Evolutionary conservation across 1,140 invertebrate species (phyloP), one percentile per base, ranked within the genome.

Genomic region (Brevipalpus yothersi): DNA sequence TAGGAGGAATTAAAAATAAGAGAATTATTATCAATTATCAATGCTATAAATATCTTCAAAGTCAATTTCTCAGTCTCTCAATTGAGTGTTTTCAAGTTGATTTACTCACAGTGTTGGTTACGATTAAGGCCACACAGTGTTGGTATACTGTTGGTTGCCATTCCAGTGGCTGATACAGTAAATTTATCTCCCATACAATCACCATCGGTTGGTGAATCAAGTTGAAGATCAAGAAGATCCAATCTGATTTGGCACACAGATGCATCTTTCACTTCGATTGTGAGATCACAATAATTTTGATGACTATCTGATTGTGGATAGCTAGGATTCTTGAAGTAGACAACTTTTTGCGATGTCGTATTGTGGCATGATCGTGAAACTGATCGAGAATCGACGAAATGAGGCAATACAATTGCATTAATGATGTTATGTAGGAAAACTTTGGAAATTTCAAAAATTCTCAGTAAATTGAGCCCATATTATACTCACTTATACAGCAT

Each of bases 111-210:
- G 67, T 86, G 84, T 68, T 85, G 82, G 8, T 82, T 83, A 1
- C 76, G 76, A 70, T 85, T 84, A 66, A 83, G 79, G 8, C 84
- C 84, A 69, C 84, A 88, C 57, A 87, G 76, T 17, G 71, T 68
- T 0, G 82, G 80, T 2, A 82, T 77, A 0, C 77, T 77, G 67
- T 77, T 83, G 9, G 62, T 55, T 41, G 62, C 17, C 40, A 62
- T 12, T 31, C 60, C 60, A 13, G 51, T 51, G 4, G 62, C 62
- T n/a, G 77, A 76, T 21, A 84, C 73, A 2, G 80, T 72, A 60
- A 85, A 78, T 60, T 79, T 76, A 67, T 84, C 82, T 10, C 77
- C 72, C 31, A 76, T 65, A 67, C 82, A 85, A 41, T 73, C 75
- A 1, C 82, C 82, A 65, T 77, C 73, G 1, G 71, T 77, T 4